Conservation (phyloP, 2,797 vertebrate genomes). For the Darevskia mixta region DNA sequence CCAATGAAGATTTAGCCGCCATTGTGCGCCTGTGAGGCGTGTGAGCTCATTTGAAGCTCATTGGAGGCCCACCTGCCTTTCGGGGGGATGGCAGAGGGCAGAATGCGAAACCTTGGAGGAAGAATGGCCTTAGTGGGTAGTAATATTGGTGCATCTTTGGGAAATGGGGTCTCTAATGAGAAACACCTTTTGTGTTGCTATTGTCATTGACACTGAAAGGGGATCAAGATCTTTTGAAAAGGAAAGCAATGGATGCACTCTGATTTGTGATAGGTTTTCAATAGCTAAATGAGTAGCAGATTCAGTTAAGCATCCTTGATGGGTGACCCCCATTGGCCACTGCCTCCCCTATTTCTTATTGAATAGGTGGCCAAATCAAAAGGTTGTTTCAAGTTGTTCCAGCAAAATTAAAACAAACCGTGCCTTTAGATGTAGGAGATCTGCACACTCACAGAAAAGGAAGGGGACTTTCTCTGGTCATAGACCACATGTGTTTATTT, state of each 20-base stretch:
- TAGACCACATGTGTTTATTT: not conserved
- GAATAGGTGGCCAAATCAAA: constrained; percentile 23
- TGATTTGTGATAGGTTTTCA: constrained; percentile 27
- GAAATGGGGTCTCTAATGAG: constrained; percentile 32
- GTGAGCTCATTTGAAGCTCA: constrained; percentile 48
- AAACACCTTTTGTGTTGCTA: constrained; percentile 46
- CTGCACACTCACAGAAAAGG: not conserved
- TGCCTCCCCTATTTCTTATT: not conserved
- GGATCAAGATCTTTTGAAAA: constrained; percentile 40
- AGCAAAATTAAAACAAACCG: constrained; percentile 24
- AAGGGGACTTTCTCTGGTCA: not conserved
- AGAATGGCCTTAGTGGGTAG: constrained; percentile 42
- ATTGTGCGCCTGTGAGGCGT: constrained; percentile 54
- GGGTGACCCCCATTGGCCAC: not conserved
- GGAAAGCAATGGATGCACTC: constrained; percentile 48
- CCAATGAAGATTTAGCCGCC: constrained; percentile 48
- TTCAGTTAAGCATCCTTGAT: constrained; percentile 29
- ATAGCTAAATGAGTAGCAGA: constrained; percentile 38
- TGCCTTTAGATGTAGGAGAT: not conserved
- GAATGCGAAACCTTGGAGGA: constrained; percentile 28
- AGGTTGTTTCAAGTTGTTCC: not conserved
- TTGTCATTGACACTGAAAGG: constrained; percentile 32
- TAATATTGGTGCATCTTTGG: constrained; percentile 48
- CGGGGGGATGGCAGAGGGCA: constrained; percentile 27
- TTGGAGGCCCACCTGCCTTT: constrained; percentile 48